Percentiles rank a stretch among this genome's conserved stretches.
Evolutionary conservation across 2,113 vertebrate genomes (phyloP).

Genomic region (Sinocyclocheilus rhinocerous): DNA sequence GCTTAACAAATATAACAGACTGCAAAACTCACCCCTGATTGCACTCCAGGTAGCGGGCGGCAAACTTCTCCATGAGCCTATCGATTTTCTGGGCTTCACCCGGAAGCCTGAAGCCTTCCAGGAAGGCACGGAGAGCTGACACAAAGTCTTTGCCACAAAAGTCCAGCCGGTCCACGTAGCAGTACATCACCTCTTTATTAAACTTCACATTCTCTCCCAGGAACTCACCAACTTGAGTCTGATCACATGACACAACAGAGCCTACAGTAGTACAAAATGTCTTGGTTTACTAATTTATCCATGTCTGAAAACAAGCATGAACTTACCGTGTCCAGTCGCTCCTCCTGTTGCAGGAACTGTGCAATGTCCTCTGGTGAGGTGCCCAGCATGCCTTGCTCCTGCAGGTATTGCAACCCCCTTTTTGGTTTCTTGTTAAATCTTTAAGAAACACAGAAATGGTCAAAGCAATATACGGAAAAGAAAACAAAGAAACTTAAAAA

Average conservation of each 20-base stretch:
- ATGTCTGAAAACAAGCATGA: neutral
- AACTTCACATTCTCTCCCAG: slow-evolving; percentile 91
- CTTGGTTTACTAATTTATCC: neutral
- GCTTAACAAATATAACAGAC: neutral
- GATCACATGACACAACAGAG: slow-evolving; percentile 36
- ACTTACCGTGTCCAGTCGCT: slow-evolving; percentile 91
- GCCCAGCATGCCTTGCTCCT: slow-evolving; percentile 96
- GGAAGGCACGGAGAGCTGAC: slow-evolving; percentile 88
- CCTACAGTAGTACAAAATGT: neutral
- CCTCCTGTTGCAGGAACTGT: slow-evolving; percentile 95
- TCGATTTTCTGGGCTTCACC: slow-evolving; percentile 99
- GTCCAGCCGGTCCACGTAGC: slow-evolving; percentile 94
- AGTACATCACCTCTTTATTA: slow-evolving; percentile 96
- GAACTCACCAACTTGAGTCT: slow-evolving; percentile 96
- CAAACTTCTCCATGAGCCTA: slow-evolving; percentile 97
- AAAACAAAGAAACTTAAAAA: neutral
- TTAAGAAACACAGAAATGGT: slow-evolving; percentile 1
- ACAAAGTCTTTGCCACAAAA: slow-evolving; percentile 97
- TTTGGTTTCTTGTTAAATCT: slow-evolving; percentile 98
- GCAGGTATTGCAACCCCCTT: slow-evolving; percentile 92
- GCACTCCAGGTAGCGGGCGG: slow-evolving; percentile 94
- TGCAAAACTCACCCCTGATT: slow-evolving; percentile 85
- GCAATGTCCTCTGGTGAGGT: slow-evolving; percentile 85
- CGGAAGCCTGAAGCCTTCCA: slow-evolving; percentile 93
- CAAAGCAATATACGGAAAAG: neutral